Base-by-base conservation (phyloP, 2,113 vertebrate genomes). In the Scomber scombrus region DNA sequence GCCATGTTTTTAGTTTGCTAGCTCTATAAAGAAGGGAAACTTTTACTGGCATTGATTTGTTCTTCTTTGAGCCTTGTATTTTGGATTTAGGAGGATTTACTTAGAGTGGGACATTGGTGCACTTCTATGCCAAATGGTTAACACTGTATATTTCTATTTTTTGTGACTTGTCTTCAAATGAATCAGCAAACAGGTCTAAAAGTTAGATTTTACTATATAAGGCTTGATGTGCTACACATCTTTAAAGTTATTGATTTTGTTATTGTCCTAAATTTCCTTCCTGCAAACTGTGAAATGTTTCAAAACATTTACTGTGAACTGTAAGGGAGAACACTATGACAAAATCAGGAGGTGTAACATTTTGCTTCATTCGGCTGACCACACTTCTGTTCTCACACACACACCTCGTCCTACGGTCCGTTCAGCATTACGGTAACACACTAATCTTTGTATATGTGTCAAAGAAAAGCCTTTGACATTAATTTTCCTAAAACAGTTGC, bases 241-340 rank as follows among this genome's bases (percentile, higher is more conserved):
- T 40, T 15, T 15, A 40, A 55, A 40, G n/a, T 19, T 18, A n/a
- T 18, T 50, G 31, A 49, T 66, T 66, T 67, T 74, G 29, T 66
- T 58, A 3, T 15, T n/a, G 55, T 34, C 34, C 34, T 40, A 40
- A 40, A 40, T 40, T 6, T 40, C 34, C 34, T 40, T 40, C 34
- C 34, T 40, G 34, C 16, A 58, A 73, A 80, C 60, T 77, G 77
- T 84, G 55, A 88, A 83, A 5, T 71, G 50, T 60, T 77, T 47
- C 3, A 14, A 55, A 50, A 62, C 4, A 60, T 10, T 29, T 34
- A 15, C 15, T n/a, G 19, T 45, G 29, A 40, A 11, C 8, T 18
- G 14, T 15, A 47, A 78, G 14, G 16, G 71, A 43, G 19, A 52
- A 18, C 19, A 45, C 60, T 43, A 46, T 18, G 66, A 8, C 51